A percentile compares a stretch with the other conserved stretches of the same genome.
Evolutionary conservation across 2,888 invertebrate species (phyloP).

Genomic region (Drosophila paranaensis): DNA sequence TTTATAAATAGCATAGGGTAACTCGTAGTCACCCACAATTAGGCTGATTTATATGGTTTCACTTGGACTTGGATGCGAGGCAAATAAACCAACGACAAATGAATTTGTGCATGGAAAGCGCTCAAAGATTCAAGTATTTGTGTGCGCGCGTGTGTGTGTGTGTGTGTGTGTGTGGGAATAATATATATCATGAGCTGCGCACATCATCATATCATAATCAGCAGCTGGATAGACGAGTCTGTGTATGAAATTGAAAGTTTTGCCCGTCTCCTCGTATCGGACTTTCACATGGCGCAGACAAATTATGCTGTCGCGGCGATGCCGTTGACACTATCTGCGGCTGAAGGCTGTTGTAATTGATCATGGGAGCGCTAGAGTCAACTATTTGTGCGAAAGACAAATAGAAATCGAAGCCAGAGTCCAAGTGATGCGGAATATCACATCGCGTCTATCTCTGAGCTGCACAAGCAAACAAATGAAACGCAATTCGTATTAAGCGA

Average conservation of each 20-base stretch:
- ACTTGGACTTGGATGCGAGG: constrained; percentile 35
- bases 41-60: not conserved
- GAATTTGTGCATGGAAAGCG: constrained; percentile 49
- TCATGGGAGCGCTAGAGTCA: constrained; percentile 41
- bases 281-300: constrained; percentile 67
- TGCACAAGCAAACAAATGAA: constrained; percentile 33
- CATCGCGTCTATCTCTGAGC: constrained; percentile 49
- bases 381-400: constrained; percentile 52
- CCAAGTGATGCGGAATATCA: constrained; percentile 36
- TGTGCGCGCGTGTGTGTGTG: too few species aligned
- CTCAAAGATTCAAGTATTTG: constrained; percentile 21
- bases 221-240: constrained; percentile 39
- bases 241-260: constrained; percentile 66
- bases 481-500: constrained; percentile 78
- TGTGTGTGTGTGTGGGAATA: constrained; percentile 5
- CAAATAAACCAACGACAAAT: constrained; percentile 22
- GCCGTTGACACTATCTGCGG: constrained; percentile 61
- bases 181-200: constrained; percentile 38
- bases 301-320: constrained; percentile 35
- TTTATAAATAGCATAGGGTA: constrained; percentile 28
- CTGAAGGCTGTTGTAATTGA: constrained; percentile 52
- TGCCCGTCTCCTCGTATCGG: constrained; percentile 25
- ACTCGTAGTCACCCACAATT: not conserved
- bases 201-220: constrained; percentile 40
- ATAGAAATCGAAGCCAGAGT: constrained; percentile 46